These are phyloP conservation scores for Spicauda simplicius DNA, from an alignment of 2,888 invertebrate species.

Conservation along the genomic window DNA sequence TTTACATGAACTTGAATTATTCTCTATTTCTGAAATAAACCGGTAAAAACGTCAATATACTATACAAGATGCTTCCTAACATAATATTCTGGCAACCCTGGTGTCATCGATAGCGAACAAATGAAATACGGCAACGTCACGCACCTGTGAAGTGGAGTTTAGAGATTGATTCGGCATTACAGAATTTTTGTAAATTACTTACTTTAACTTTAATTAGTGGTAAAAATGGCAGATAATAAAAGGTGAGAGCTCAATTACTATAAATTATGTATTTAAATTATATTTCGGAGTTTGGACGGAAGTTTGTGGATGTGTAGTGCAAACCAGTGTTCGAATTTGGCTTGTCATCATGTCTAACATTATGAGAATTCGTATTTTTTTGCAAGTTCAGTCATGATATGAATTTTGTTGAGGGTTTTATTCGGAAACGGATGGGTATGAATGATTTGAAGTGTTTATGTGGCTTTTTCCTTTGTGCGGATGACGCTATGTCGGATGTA, in stretches of 20 bases:
- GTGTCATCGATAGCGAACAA: constrained; percentile 69
- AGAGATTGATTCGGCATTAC: constrained; percentile 57
- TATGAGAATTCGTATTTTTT: constrained; percentile 40
- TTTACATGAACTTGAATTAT: no score
- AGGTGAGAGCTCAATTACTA: constrained; percentile 63
- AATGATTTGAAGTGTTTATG: neutral
- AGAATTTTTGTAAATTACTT: constrained; percentile 65
- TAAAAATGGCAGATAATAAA: constrained; percentile 84
- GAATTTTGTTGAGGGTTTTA: constrained; percentile 12
- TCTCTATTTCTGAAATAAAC: neutral
- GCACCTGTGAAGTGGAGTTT: constrained; percentile 65
- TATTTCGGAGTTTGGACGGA: constrained; percentile 16
- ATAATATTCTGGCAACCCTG: constrained; percentile 57
- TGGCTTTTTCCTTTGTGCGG: constrained; percentile 3
- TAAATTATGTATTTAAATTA: constrained; percentile 28
- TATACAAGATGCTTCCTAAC: neutral
- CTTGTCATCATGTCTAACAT: constrained; percentile 83
- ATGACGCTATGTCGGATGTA: constrained; percentile 6
- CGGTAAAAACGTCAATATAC: neutral
- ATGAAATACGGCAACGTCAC: constrained; percentile 86
- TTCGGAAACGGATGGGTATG: constrained; percentile 10
- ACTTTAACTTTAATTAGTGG: constrained; percentile 63
- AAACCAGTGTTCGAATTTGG: constrained; percentile 72
- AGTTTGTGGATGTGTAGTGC: constrained; percentile 44
- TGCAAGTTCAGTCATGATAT: constrained; percentile 29